Percentiles rank a stretch among this genome's conserved stretches.
phyloP scores from a whole-genome alignment of 2,888 invertebrate genomes.

The Drosophila flavopinicola region DNA sequence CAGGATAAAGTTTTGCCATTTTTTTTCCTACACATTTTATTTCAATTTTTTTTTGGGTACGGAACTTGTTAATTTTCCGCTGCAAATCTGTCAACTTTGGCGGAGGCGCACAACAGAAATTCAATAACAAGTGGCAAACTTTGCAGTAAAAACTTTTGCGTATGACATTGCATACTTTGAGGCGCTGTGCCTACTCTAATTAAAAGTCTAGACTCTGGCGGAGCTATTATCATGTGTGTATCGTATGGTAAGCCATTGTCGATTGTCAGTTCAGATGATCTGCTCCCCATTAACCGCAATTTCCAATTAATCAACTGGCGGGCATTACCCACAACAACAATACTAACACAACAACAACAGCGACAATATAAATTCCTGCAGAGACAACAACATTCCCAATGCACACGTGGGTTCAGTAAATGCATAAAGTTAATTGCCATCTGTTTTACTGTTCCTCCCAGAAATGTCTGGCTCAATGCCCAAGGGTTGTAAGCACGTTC shows the following conservation, averaged over 20 bases:
- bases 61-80: slow-evolving; percentile 80
- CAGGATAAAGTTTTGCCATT: slow-evolving; percentile 68
- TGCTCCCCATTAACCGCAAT: slow-evolving; percentile 70
- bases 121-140: slow-evolving; percentile 63
- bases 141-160: slow-evolving; percentile 54
- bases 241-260: slow-evolving; percentile 38
- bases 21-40: slow-evolving; percentile 22
- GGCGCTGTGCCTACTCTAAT: slow-evolving; percentile 58
- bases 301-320: slow-evolving; percentile 76
- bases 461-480: slow-evolving; percentile 15
- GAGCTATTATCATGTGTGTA: slow-evolving; percentile 33
- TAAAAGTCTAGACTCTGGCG: slow-evolving; percentile 69
- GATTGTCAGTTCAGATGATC: slow-evolving; percentile 40
- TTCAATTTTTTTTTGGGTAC: slow-evolving; percentile 23
- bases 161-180: slow-evolving; percentile 46
- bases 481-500: slow-evolving; percentile 10
- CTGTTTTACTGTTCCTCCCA: slow-evolving; percentile 46
- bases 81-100: slow-evolving; percentile 76
- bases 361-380: slow-evolving; percentile 11
- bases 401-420: slow-evolving; percentile 63
- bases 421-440: slow-evolving; percentile 79
- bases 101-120: slow-evolving; percentile 25
- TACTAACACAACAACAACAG: slow-evolving; percentile 22
- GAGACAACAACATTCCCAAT: slow-evolving; percentile 39
- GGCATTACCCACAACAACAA: slow-evolving; percentile 52